phyloP scores from a whole-genome alignment of 2,888 invertebrate species.

The Tetheella fluctuosa region DNA sequence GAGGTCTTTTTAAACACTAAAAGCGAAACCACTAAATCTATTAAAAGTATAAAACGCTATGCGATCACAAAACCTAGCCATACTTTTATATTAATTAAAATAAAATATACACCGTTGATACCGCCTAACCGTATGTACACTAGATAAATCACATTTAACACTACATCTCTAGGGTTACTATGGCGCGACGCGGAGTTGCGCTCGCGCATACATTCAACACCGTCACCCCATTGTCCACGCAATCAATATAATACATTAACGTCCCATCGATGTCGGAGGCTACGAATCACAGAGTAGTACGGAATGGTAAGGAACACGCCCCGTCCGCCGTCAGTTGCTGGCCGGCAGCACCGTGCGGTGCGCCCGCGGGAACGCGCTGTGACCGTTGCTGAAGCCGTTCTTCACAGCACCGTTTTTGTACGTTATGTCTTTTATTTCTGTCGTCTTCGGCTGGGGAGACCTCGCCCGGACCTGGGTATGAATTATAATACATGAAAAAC shows the following conservation, averaged over 20 bases:
- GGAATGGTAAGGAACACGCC: slow-evolving; percentile 48
- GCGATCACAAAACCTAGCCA: slow-evolving; percentile 79
- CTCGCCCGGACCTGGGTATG: slow-evolving; percentile 56
- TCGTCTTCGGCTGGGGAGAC: slow-evolving; percentile 54
- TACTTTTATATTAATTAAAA: slow-evolving; percentile 68
- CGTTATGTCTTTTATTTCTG: slow-evolving; percentile 50
- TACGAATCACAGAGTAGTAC: slow-evolving; percentile 61
- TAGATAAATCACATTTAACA: slow-evolving; percentile 77
- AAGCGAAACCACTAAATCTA: slow-evolving; percentile 58
- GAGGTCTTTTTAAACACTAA: slow-evolving; percentile 44
- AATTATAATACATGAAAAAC: neutral
- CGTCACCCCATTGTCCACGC: slow-evolving; percentile 40
- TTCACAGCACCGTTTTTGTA: slow-evolving; percentile 69
- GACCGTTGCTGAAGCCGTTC: slow-evolving; percentile 73
- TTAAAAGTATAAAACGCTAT: slow-evolving; percentile 77
- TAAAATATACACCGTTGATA: slow-evolving; percentile 79
- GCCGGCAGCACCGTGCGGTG: slow-evolving; percentile 73
- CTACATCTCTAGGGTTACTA: slow-evolving; percentile 47
- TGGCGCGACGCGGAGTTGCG: slow-evolving; percentile 18
- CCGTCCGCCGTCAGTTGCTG: slow-evolving; percentile 70
- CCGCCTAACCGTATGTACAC: slow-evolving; percentile 77
- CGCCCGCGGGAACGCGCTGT: slow-evolving; percentile 49
- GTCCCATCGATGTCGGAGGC: slow-evolving; percentile 43
- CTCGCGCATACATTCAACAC: slow-evolving; percentile 29
- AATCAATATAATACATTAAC: slow-evolving; percentile 33